Percentiles rank a stretch among this genome's conserved stretches.
Evolutionary conservation across 2,888 invertebrate species (phyloP).

Genomic region (Nowickia ferox): DNA sequence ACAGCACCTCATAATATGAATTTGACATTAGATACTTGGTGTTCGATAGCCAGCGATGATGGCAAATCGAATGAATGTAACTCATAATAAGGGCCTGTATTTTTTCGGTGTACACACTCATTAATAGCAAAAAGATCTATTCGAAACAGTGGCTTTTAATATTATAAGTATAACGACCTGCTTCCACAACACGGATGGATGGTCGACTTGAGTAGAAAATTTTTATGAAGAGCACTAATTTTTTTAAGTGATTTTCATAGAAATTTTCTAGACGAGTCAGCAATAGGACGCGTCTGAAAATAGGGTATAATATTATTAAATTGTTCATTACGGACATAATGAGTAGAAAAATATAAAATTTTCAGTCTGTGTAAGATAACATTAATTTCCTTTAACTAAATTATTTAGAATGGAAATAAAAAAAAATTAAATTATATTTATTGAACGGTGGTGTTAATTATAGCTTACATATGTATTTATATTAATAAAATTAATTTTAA

Average conservation of each 20-base stretch:
- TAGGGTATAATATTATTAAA: neutral
- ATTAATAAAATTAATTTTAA: slow-evolving; percentile 12
- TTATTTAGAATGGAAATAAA: slow-evolving; percentile 40
- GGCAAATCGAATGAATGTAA: too few species aligned
- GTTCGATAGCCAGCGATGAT: too few species aligned
- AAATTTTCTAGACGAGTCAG: too few species aligned
- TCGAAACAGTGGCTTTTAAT: neutral
- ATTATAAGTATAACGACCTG: too few species aligned
- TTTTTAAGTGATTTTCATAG: too few species aligned
- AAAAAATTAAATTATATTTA: slow-evolving; percentile 3
- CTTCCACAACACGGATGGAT: too few species aligned
- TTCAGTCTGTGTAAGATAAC: slow-evolving; percentile 59
- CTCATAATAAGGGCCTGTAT: too few species aligned
- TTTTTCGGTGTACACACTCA: neutral
- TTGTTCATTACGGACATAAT: slow-evolving; percentile 5
- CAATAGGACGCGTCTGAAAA: neutral
- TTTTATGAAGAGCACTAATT: too few species aligned
- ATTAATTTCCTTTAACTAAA: slow-evolving; percentile 45
- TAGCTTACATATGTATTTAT: slow-evolving; percentile 17
- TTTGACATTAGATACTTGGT: too few species aligned
- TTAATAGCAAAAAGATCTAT: neutral
- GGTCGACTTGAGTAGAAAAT: too few species aligned
- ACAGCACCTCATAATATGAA: too few species aligned
- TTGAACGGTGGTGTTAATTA: slow-evolving; percentile 66
- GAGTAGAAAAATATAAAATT: slow-evolving; percentile 43